phyloP scores from a whole-genome alignment of 2,888 invertebrate species.

The Hirtodrosophila trivittata region DNA sequence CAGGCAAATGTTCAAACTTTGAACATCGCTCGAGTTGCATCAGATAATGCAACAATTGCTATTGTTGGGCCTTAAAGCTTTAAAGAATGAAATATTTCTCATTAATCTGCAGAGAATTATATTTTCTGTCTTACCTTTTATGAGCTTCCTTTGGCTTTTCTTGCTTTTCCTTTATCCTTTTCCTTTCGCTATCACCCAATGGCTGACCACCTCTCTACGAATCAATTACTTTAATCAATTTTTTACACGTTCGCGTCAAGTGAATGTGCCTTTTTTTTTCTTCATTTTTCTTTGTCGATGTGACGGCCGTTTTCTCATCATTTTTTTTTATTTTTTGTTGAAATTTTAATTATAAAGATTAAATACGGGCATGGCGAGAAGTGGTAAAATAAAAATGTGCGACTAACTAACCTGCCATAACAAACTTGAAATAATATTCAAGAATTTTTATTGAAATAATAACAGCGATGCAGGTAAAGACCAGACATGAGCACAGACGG shows the following conservation, averaged over 20 bases:
- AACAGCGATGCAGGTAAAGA: conserved; percentile 51
- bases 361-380: conserved; percentile 51
- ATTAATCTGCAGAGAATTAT: conserved; percentile 33
- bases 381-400: conserved; percentile 34
- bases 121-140: too few species aligned
- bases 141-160: neutral
- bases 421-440: conserved; percentile 75
- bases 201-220: conserved; percentile 47
- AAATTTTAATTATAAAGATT: conserved; percentile 76
- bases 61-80: too few species aligned
- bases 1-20: too few species aligned
- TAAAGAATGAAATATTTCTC: too few species aligned
- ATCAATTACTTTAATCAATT: conserved; percentile 77
- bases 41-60: too few species aligned
- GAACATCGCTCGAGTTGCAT: too few species aligned
- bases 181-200: neutral
- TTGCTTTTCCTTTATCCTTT: neutral
- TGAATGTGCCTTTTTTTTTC: conserved; percentile 30
- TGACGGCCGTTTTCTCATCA: conserved; percentile 22
- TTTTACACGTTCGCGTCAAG: conserved; percentile 67
- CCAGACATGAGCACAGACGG: conserved; percentile 3
- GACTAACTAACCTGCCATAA: conserved; percentile 71
- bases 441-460: conserved; percentile 79
- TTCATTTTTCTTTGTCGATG: conserved; percentile 22
- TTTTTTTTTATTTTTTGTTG: conserved; percentile 44